Conservation (phyloP, 2,797 vertebrate species). For the Pteropus rufus region DNA sequence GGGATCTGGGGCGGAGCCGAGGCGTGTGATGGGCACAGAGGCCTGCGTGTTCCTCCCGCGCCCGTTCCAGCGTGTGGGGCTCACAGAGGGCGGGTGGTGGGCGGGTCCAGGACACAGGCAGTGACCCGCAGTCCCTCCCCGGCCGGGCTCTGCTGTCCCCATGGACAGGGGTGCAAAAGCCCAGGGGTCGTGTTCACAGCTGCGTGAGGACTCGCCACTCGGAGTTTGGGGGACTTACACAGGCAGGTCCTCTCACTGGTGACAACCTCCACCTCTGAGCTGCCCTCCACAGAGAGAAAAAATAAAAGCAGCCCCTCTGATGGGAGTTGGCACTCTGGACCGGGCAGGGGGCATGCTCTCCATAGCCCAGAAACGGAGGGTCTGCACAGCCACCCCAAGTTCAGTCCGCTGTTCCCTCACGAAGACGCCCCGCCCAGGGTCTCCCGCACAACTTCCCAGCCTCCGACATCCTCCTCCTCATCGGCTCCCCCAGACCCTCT, state of each 20-base stretch:
- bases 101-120: not conserved
- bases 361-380: not conserved
- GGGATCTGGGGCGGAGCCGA: not conserved
- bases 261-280: not conserved
- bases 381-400: too few species aligned
- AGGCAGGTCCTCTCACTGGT: not conserved
- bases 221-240: not conserved
- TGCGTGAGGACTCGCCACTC: not conserved
- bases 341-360: not conserved
- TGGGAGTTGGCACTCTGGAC: too few species aligned
- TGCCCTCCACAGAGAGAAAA: not conserved
- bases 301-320: not conserved
- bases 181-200: not conserved
- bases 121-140: not conserved
- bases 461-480: not conserved
- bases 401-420: too few species aligned
- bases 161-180: too few species aligned
- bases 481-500: not conserved
- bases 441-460: not conserved
- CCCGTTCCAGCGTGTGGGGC: too few species aligned
- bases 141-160: not conserved
- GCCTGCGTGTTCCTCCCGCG: not conserved
- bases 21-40: constrained; percentile 18
- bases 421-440: not conserved
- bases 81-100: not conserved